phyloP scores from a whole-genome alignment of 2,888 invertebrate species.

The Thereva nobilitata region DNA sequence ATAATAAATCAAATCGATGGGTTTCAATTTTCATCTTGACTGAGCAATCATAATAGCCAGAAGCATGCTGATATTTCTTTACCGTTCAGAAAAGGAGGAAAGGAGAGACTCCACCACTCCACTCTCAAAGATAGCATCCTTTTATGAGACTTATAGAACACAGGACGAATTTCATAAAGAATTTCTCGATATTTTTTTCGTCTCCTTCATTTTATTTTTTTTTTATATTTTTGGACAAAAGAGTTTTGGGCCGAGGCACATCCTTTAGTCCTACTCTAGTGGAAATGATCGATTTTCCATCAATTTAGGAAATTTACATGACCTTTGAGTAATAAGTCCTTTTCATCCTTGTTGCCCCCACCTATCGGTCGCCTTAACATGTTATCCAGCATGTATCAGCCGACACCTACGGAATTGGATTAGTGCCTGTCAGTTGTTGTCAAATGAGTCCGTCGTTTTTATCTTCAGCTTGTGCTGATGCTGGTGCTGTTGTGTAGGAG shows the following conservation, averaged over 20 bases:
- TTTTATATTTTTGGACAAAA: no score
- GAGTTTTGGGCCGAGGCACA: conserved; percentile 1
- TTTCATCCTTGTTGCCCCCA: no score
- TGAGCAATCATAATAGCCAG: conserved; percentile 34
- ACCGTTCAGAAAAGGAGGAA: conserved; percentile 1
- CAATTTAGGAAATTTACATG: conserved; percentile 27
- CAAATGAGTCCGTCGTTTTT: no score
- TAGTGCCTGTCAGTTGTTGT: no score
- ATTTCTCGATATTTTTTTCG: background rate
- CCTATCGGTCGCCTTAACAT: no score
- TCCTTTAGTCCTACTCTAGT: conserved; percentile 9
- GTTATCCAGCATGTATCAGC: no score
- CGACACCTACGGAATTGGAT: no score
- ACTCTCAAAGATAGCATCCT: conserved; percentile 1
- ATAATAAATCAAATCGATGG: conserved; percentile 34
- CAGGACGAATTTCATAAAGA: conserved; percentile 14
- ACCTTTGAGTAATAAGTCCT: background rate
- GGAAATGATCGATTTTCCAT: conserved; percentile 28
- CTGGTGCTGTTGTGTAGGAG: no score
- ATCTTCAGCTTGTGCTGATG: no score
- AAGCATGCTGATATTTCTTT: conserved; percentile 23
- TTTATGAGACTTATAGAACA: conserved; percentile 3
- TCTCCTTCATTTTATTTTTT: no score
- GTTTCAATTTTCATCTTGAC: conserved; percentile 34
- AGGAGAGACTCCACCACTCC: background rate